Evolutionary conservation across 1,140 invertebrate genomes (phyloP).

Genomic region (Drosophila seguyi): DNA sequence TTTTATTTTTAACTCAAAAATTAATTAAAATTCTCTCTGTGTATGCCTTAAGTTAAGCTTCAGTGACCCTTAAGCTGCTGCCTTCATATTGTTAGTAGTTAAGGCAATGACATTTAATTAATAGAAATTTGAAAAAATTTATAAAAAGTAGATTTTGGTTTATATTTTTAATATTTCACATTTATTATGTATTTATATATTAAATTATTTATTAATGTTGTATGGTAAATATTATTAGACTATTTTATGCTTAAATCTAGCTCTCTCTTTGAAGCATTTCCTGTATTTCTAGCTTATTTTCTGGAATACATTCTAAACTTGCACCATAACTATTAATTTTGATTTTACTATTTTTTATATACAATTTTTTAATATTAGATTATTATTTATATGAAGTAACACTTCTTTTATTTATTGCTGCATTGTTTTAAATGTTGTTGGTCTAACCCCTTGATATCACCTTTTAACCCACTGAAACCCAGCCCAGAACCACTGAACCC

Average conservation of each 20-base stretch:
- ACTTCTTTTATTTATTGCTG: background rate
- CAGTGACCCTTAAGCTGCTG: background rate
- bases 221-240: background rate
- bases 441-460: background rate
- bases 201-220: background rate
- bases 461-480: constrained; percentile 30
- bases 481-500: constrained; percentile 36
- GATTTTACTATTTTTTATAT: background rate
- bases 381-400: background rate
- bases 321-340: background rate
- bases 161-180: background rate
- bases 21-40: background rate
- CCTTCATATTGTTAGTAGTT: background rate
- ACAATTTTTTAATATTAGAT: background rate
- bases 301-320: background rate
- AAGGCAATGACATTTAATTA: background rate
- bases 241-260: background rate
- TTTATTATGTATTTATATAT: background rate
- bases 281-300: background rate
- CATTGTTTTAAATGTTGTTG: background rate
- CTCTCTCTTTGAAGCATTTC: too few species aligned
- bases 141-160: background rate
- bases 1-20: accelerated
- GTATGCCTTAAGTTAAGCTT: background rate
- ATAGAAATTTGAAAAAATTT: background rate